Conservation (phyloP, 2,113 vertebrate species). For the Carassius carassius region DNA sequence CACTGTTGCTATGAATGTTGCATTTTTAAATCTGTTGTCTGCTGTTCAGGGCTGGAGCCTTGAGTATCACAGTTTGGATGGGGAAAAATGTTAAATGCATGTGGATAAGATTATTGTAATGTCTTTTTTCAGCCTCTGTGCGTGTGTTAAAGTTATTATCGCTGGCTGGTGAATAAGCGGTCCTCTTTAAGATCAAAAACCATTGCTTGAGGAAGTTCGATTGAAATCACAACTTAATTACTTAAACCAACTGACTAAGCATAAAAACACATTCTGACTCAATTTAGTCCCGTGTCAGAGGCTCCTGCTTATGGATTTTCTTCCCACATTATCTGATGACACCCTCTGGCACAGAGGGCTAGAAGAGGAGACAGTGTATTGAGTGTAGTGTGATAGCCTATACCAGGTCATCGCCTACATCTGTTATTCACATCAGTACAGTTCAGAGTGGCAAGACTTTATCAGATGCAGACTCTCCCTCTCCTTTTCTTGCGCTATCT, state of each 20-base stretch:
- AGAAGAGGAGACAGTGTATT: conserved; percentile 59
- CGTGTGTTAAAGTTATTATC: conserved; percentile 55
- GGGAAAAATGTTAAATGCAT: background rate
- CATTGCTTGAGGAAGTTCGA: conserved; percentile 63
- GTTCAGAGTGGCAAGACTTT: conserved; percentile 62
- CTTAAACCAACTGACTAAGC: conserved; percentile 71
- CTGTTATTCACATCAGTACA: conserved; percentile 50
- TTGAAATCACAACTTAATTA: conserved; percentile 73
- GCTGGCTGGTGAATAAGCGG: conserved; percentile 62
- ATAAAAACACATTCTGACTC: conserved; percentile 71
- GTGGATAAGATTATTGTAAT: background rate
- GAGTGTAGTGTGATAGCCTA: conserved; percentile 56
- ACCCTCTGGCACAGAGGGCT: conserved; percentile 39
- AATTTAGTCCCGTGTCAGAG: conserved; percentile 57
- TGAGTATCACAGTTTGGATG: background rate
- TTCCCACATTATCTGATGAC: conserved; percentile 59
- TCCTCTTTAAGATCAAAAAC: conserved; percentile 63
- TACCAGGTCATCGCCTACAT: conserved; percentile 52
- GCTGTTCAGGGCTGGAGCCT: background rate
- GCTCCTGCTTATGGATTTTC: conserved; percentile 64
- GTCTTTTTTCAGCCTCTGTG: conserved; percentile 13
- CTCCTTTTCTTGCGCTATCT: conserved; percentile 24
- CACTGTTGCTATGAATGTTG: conserved; percentile 8
- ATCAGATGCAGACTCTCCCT: conserved; percentile 63
- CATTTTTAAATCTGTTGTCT: conserved; percentile 8